Percentiles rank a stretch among this genome's conserved stretches.
Evolutionary conservation across 2,888 invertebrate species (phyloP).

Genomic region (Neoscelio sp.): DNA sequence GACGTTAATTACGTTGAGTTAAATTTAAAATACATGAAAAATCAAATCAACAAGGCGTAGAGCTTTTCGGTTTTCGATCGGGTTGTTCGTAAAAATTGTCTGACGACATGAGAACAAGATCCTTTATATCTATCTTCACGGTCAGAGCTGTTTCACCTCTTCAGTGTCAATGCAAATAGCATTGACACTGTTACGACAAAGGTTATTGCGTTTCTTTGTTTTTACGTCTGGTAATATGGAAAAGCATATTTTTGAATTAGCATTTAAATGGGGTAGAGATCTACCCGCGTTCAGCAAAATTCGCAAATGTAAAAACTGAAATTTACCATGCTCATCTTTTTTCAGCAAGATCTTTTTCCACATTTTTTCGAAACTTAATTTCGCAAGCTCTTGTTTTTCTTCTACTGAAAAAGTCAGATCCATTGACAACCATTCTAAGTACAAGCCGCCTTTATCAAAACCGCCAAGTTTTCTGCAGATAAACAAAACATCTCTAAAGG

Average conservation of each 20-base stretch:
- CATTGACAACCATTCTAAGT: constrained; percentile 12
- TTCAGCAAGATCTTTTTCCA: background rate
- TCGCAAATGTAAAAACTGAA: no score
- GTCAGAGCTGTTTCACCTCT: constrained; percentile 5
- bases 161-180: constrained; percentile 1
- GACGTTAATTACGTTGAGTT: no score
- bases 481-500: background rate
- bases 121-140: background rate
- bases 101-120: background rate
- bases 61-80: no score
- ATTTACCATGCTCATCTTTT: no score
- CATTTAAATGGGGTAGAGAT: no score
- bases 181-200: constrained; percentile 5
- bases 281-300: no score
- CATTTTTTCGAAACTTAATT: background rate
- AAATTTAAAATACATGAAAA: no score
- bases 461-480: background rate
- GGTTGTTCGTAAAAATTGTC: background rate
- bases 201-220: constrained; percentile 9
- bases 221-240: constrained; percentile 7
- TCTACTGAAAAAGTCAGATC: background rate
- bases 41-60: no score
- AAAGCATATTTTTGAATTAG: constrained; percentile 1
- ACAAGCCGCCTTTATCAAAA: background rate
- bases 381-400: background rate